Percentiles rank a stretch among this genome's conserved stretches.
These are phyloP conservation scores for Hemaris fuciformis DNA, from an alignment of 2,888 invertebrate genomes.

Conservation along the genomic window DNA sequence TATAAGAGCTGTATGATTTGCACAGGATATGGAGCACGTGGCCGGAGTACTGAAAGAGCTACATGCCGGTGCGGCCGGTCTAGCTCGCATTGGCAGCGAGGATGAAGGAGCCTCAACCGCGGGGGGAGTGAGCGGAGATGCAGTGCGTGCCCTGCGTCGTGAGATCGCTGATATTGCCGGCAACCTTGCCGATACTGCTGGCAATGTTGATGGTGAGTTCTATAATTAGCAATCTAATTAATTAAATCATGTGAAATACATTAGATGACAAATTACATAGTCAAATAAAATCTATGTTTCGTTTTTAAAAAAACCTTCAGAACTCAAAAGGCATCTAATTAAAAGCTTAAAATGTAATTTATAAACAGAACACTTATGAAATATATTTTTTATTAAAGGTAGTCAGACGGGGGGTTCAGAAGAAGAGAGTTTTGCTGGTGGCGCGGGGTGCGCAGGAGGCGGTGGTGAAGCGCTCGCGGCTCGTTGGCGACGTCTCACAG, in stretches of 20 bases:
- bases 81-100: slow-evolving; percentile 62
- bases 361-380: neutral
- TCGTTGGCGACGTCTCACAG: slow-evolving; percentile 88
- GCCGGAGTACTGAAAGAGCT: slow-evolving; percentile 76
- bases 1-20: neutral
- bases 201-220: slow-evolving; percentile 30
- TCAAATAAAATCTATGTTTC: too few relatives aligned
- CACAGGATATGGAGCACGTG: slow-evolving; percentile 80
- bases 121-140: slow-evolving; percentile 27
- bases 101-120: slow-evolving; percentile 34
- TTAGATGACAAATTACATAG: neutral
- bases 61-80: slow-evolving; percentile 33
- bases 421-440: slow-evolving; percentile 61
- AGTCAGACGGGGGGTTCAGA: slow-evolving; percentile 35
- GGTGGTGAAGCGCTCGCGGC: slow-evolving; percentile 81
- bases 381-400: slow-evolving; percentile 21
- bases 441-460: slow-evolving; percentile 28
- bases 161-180: slow-evolving; percentile 75
- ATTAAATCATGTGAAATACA: neutral
- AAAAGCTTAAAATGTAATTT: too few relatives aligned
- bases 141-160: slow-evolving; percentile 37
- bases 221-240: too few relatives aligned
- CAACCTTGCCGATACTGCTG: slow-evolving; percentile 52
- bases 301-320: too few relatives aligned
- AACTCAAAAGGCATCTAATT: too few relatives aligned